Conservation (phyloP, 2,113 vertebrate species). For the Patagioenas fasciata region DNA sequence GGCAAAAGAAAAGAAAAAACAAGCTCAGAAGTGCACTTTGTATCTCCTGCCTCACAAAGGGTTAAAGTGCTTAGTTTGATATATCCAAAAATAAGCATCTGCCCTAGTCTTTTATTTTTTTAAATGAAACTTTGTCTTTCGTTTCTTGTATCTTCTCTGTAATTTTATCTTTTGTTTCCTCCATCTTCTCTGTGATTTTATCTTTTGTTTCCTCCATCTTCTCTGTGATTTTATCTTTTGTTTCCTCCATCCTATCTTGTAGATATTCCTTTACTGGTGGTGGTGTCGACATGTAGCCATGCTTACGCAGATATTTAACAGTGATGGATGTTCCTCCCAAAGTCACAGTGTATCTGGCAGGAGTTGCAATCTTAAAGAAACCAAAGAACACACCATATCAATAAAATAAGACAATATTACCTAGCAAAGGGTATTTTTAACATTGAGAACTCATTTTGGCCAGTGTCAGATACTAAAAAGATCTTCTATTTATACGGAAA, state of each 20-base stretch:
- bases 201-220: constrained; percentile 91
- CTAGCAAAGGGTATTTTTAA: background rate
- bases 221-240: constrained; percentile 81
- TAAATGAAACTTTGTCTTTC: constrained; percentile 93
- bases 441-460: background rate
- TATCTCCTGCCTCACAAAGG: constrained; percentile 45
- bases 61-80: constrained; percentile 60
- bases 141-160: constrained; percentile 89
- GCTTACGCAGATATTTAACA: constrained; percentile 90
- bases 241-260: constrained; percentile 90
- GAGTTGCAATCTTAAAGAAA: constrained; percentile 88
- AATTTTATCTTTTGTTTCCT: constrained; percentile 79
- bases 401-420: background rate
- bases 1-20: background rate
- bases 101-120: constrained; percentile 87
- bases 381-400: background rate
- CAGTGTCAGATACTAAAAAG: background rate
- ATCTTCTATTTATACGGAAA: background rate
- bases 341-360: constrained; percentile 91
- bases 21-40: constrained; percentile 31
- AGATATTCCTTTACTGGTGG: constrained; percentile 93
- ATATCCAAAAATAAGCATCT: constrained; percentile 15
- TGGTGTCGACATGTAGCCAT: constrained; percentile 89
- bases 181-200: constrained; percentile 83
- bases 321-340: constrained; percentile 92